Conservation (phyloP, 2,888 invertebrate species). For the Salticus scenicus region DNA sequence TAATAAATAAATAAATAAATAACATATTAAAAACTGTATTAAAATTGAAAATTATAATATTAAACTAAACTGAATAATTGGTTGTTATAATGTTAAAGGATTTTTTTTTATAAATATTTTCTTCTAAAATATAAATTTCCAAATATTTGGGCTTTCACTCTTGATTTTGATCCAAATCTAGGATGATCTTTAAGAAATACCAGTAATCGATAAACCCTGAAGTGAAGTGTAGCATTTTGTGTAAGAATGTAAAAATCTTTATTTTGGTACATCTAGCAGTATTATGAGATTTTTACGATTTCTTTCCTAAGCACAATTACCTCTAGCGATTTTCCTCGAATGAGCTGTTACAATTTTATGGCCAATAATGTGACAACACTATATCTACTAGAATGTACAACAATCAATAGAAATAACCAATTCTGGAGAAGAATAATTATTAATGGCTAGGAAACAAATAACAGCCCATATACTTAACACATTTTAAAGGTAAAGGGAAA, state of each 20-base stretch:
- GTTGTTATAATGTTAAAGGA: too few species aligned
- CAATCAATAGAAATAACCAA: not conserved
- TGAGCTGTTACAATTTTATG: slow-evolving; percentile 4
- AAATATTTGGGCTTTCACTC: too few species aligned
- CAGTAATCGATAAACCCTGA: not conserved
- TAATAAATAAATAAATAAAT: too few species aligned
- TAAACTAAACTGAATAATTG: too few species aligned
- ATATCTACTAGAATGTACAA: not conserved
- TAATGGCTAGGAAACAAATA: not conserved
- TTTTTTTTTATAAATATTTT: too few species aligned
- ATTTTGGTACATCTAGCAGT: not conserved
- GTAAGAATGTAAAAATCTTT: not conserved
- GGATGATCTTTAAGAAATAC: not conserved
- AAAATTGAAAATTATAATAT: too few species aligned
- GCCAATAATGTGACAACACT: not conserved
- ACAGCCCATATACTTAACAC: too few species aligned
- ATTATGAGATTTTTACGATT: not conserved
- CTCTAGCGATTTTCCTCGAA: slow-evolving; percentile 2
- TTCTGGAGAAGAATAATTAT: not conserved
- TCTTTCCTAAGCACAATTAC: slow-evolving; percentile 12
- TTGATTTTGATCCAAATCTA: too few species aligned
- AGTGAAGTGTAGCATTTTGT: not conserved
- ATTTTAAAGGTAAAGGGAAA: not conserved
- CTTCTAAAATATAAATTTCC: too few species aligned
- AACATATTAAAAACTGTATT: too few species aligned